Conservation (phyloP, 2,113 vertebrate species). For the Pungitius pungitius region DNA sequence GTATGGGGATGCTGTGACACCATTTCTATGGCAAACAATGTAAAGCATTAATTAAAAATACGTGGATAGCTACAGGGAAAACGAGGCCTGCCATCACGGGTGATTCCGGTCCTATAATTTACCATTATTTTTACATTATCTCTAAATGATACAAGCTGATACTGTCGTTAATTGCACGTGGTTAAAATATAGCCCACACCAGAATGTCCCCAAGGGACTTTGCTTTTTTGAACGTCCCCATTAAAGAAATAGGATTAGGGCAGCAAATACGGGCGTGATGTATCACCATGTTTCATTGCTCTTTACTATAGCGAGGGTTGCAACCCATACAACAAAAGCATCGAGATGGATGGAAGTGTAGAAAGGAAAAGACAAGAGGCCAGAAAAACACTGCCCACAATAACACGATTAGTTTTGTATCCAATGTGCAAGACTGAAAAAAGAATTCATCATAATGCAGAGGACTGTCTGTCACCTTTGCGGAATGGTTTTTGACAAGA, state of each 20-base stretch:
- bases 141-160: conserved; percentile 99
- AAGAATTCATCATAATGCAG: conserved; percentile 95
- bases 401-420: conserved; percentile 92
- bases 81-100: conserved; percentile 92
- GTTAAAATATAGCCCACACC: conserved; percentile 93
- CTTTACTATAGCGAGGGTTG: conserved; percentile 96
- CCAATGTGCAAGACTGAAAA: conserved; percentile 90
- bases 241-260: conserved; percentile 99
- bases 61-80: conserved; percentile 91
- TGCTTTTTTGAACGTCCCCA: conserved; percentile 89
- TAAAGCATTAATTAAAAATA: conserved; percentile 92
- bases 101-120: conserved; percentile 99
- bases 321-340: conserved; percentile 98
- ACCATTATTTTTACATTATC: conserved; percentile 99
- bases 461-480: conserved; percentile 97
- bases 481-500: conserved; percentile 98
- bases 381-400: conserved; percentile 95
- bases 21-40: conserved; percentile 84
- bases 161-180: conserved; percentile 99
- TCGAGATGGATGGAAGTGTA: conserved; percentile 97
- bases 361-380: conserved; percentile 95
- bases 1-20: conserved; percentile 81
- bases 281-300: conserved; percentile 96
- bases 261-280: conserved; percentile 95
- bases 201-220: conserved; percentile 88